phyloP scores from a whole-genome alignment of 1,140 invertebrate species.

The Halictus rubicundus region DNA sequence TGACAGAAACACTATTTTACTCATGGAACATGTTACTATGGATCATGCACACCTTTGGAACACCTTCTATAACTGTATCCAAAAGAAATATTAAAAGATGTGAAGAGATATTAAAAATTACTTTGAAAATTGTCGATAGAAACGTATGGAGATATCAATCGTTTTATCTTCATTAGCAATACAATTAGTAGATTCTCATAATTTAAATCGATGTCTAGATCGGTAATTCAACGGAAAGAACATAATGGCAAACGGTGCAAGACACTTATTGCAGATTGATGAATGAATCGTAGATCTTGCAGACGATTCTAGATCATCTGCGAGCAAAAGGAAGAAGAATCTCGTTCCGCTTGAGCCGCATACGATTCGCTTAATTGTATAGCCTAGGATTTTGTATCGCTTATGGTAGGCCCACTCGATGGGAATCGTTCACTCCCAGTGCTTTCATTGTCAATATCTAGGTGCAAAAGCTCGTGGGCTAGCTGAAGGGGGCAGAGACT shows the following conservation, averaged over 20 bases:
- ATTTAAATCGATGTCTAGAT: neutral
- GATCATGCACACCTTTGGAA: no score
- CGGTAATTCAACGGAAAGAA: neutral
- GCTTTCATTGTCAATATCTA: slow-evolving; percentile 50
- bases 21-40: no score
- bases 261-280: neutral
- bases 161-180: no score
- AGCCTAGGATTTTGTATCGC: slow-evolving; percentile 20
- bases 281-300: neutral
- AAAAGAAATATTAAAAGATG: no score
- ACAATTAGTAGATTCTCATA: no score
- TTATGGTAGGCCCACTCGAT: slow-evolving; percentile 11
- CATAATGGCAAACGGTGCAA: neutral
- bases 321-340: no score
- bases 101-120: no score
- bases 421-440: slow-evolving; percentile 28
- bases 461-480: neutral
- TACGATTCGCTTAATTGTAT: neutral
- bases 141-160: no score
- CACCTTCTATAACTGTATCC: no score
- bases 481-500: neutral
- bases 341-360: neutral
- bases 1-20: no score
- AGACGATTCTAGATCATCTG: neutral
- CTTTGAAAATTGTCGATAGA: no score